Evolutionary conservation across 2,113 vertebrate species (phyloP), one percentile per base, ranked within the genome.

Genomic region (Turdus rufiventris): DNA sequence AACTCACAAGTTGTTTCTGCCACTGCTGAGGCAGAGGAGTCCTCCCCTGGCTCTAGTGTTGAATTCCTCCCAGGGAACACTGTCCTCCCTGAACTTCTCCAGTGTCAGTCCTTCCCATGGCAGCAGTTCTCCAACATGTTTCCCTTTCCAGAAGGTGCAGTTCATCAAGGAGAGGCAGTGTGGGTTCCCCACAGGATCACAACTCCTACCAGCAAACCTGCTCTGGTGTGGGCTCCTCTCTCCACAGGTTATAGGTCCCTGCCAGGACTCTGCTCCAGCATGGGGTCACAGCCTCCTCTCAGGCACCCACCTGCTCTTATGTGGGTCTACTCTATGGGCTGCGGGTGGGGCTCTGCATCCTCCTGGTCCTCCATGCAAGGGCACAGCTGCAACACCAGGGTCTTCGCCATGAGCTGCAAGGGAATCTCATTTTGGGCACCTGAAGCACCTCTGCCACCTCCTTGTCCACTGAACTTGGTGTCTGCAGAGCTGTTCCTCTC

Each of bases 211-310:
- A 82, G 47, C 29, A 82, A 54, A 47, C 9, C 17, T 34, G 19
- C 24, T 60, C 38, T 38, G 47, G 24, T 0, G 0, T 12, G 14
- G 77, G 19, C 6, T 40, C 23, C 33, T 40, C 10, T 53, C 24
- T 47, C 11, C 0, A 0, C 29, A 54, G n/a, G 34, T 33, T 40
- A 16, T 26, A 40, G 23, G 16, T 33, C 19, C 38, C 38, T 45
- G 19, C 5, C 53, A n/a, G 53, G n/a, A 20, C 16, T 51, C 53
- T 45, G 11, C 33, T 60, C 12, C 36, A 53, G 15, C 0, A 0
- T 33, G 38, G 28, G 5, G 8, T 29, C 53, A 67, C 10, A 72
- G 77, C 13, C n/a, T 45, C 12, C 38, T 45, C 10, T 45, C 53
- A 57, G 33, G 15, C 28, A 38, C 28, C 14, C 33, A 43, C 5